These are phyloP conservation scores for Cherax destructor DNA, from an alignment of 1,140 invertebrate genomes.

Conservation along the genomic window DNA sequence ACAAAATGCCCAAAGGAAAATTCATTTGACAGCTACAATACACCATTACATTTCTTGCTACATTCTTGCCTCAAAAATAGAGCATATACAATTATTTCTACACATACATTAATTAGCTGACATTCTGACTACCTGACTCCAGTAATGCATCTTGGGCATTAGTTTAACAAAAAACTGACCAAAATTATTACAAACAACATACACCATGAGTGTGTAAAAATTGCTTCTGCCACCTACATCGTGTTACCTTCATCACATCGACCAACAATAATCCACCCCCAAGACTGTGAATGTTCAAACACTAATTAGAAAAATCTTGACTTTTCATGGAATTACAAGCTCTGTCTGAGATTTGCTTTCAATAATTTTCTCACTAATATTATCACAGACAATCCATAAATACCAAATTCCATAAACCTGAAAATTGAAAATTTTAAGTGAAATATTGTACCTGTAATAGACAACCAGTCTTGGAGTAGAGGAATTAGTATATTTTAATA, in stretches of 20 bases:
- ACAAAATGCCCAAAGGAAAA: neutral
- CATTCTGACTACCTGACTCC: neutral
- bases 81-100: neutral
- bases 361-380: neutral
- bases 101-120: neutral
- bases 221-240: neutral
- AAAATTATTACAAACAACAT: slow-evolving; percentile 3
- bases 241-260: neutral
- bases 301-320: neutral
- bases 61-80: neutral
- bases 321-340: neutral
- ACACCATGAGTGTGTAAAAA: neutral
- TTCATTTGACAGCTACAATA: neutral
- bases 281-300: neutral
- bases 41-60: neutral
- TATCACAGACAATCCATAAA: neutral
- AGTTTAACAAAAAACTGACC: neutral
- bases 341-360: neutral
- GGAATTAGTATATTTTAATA: neutral
- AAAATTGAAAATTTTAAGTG: neutral
- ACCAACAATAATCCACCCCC: neutral
- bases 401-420: neutral
- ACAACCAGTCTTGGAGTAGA: neutral
- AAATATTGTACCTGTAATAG: neutral
- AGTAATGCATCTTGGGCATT: slow-evolving; percentile 1